Evolutionary conservation across 1,140 invertebrate species (phyloP), one percentile per base, ranked within the genome.

Genomic region (Cepaea nemoralis): DNA sequence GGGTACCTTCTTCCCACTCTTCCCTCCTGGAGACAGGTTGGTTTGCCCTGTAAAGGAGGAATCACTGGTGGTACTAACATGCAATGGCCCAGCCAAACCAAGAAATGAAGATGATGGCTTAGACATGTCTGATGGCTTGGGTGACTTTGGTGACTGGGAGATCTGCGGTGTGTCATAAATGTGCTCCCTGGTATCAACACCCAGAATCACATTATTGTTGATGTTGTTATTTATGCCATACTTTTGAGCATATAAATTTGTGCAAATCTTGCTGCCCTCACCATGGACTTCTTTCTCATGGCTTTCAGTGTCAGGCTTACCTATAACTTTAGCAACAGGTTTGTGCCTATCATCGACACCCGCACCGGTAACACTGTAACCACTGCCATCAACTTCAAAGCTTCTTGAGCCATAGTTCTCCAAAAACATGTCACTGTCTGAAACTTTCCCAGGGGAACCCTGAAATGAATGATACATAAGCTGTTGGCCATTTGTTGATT

Each of bases 261-360:
- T 5, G 0, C 19, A 16, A 78, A 79, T 85, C 50, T 86, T 88
- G 63, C 83, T 82, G 16, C 84, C 27, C 45, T 89, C 87, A 48
- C 84, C 75, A 83, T 87, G 87, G 71, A 81, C 81, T 50, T 89
- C 86, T 22, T 78, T 79, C 69, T 87, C 86, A 78, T 87, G 84
- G 78, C 87, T 88, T 69, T 89, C 87, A 27, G 85, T 79, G 35
- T 88, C 86, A 24, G 86, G 82, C 86, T 94, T 95, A 1, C 94
- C 94, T 50, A 93, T 92, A 86, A 97, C 96, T 92, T 96, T 97
- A 0, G 96, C 96, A 24, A 97, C 94, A n/a, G 96, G 96, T 82
- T 89, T 91, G 8, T 86, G 86, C 87, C 96, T 94, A 22, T 82
- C 81, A 5, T 37, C 40, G 35, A 24, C 31, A 39, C 27, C 16